Conservation (phyloP, 2,113 vertebrate genomes). For the Peromyscus polionotus region DNA sequence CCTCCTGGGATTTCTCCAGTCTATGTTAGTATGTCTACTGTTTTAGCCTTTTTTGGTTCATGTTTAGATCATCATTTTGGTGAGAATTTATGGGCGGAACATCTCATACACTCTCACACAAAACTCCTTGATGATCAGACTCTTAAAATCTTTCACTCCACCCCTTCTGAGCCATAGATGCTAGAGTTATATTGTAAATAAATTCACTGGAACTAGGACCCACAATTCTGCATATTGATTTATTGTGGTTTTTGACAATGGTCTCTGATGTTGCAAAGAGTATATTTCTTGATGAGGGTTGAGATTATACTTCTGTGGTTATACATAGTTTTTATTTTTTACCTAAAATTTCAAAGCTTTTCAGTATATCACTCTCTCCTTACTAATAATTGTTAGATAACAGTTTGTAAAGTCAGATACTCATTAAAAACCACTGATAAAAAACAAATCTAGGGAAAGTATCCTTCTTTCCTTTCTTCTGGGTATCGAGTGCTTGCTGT, state of each 20-base stretch:
- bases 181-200: background rate
- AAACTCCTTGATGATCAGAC: too few species aligned
- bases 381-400: background rate
- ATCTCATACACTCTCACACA: background rate
- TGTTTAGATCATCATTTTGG: background rate
- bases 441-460: background rate
- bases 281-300: background rate
- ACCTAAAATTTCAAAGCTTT: background rate
- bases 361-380: rapidly evolving
- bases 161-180: background rate
- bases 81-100: background rate
- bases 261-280: background rate
- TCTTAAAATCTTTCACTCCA: background rate
- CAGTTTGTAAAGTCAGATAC: background rate
- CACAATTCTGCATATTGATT: background rate
- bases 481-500: too few species aligned
- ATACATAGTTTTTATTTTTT: background rate
- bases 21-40: too few species aligned
- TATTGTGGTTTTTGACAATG: background rate
- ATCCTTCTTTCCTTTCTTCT: too few species aligned
- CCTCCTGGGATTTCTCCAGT: background rate
- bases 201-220: background rate
- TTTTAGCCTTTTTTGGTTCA: background rate
- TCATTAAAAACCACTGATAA: background rate
- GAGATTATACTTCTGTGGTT: background rate